Conservation (phyloP, 1,140 invertebrate genomes). For the Tetramorium simillimum region DNA sequence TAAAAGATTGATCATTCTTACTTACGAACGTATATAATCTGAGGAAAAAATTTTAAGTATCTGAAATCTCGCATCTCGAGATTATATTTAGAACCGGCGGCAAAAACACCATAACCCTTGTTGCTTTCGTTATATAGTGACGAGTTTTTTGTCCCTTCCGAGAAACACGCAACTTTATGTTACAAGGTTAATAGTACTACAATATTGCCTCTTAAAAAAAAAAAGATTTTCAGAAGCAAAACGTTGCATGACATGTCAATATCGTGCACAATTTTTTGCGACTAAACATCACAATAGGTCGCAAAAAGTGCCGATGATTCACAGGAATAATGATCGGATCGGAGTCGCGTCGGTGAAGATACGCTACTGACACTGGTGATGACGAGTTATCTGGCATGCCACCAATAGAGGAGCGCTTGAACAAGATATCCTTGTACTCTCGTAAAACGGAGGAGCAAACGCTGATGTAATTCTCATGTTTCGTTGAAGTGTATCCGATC, state of each 20-base stretch:
- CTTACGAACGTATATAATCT: background rate
- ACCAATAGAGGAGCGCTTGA: constrained; percentile 46
- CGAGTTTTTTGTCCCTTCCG: background rate
- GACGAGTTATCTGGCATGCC: constrained; percentile 45
- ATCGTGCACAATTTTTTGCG: constrained; percentile 16
- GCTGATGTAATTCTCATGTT: constrained; percentile 50
- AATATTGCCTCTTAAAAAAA: background rate
- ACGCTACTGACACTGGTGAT: constrained; percentile 43
- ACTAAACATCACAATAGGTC: background rate
- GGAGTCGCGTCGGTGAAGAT: constrained; percentile 21
- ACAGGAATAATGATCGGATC: constrained; percentile 23
- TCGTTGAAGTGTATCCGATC: constrained; percentile 1
- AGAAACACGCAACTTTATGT: constrained; percentile 11
- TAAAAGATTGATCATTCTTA: background rate
- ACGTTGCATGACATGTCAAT: background rate
- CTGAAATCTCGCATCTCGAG: background rate
- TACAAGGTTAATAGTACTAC: constrained; percentile 32
- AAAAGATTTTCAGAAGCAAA: background rate
- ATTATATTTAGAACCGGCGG: background rate
- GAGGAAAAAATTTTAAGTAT: background rate
- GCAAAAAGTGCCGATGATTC: constrained; percentile 33
- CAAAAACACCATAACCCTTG: background rate
- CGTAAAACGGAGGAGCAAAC: constrained; percentile 43
- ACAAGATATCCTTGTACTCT: constrained; percentile 53
- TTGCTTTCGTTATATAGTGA: background rate